Conservation (phyloP, 2,888 invertebrate species). For the Zaprionus bogoriensis region DNA sequence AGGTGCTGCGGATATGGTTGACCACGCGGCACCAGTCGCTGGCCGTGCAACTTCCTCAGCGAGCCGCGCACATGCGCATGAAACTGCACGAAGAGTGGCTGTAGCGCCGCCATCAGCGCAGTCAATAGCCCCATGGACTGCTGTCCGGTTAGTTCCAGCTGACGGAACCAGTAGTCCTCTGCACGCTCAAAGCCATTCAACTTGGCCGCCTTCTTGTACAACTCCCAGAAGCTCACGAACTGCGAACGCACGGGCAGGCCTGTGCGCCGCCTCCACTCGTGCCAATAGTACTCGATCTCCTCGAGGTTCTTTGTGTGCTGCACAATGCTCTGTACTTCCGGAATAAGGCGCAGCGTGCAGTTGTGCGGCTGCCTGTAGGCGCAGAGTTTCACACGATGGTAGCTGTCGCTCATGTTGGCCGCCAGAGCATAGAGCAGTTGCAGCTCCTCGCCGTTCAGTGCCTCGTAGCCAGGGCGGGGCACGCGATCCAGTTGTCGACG, state of each 20-base stretch:
- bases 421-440: conserved; percentile 85
- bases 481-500: conserved; percentile 89
- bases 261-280: conserved; percentile 78
- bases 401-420: conserved; percentile 89
- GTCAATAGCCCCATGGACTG: conserved; percentile 70
- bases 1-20: conserved; percentile 80
- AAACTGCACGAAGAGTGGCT: conserved; percentile 78
- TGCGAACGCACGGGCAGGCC: conserved; percentile 64
- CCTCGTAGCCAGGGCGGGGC: conserved; percentile 88
- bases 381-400: conserved; percentile 90
- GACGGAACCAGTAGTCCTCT: conserved; percentile 88
- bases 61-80: conserved; percentile 79
- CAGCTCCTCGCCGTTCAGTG: conserved; percentile 87
- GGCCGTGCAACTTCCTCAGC: conserved; percentile 70
- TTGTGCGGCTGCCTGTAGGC: conserved; percentile 85
- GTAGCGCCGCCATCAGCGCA: conserved; percentile 62
- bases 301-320: conserved; percentile 67
- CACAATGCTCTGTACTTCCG: conserved; percentile 82
- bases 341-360: conserved; percentile 89
- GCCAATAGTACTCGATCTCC: conserved; percentile 81
- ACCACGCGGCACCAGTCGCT: conserved; percentile 52
- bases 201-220: conserved; percentile 77
- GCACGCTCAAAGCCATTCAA: conserved; percentile 80
- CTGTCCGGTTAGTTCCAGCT: conserved; percentile 84
- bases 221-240: conserved; percentile 74